These are phyloP conservation scores for Galagoides demidoff DNA, from an alignment of 2,797 vertebrate genomes.

Conservation along the genomic window DNA sequence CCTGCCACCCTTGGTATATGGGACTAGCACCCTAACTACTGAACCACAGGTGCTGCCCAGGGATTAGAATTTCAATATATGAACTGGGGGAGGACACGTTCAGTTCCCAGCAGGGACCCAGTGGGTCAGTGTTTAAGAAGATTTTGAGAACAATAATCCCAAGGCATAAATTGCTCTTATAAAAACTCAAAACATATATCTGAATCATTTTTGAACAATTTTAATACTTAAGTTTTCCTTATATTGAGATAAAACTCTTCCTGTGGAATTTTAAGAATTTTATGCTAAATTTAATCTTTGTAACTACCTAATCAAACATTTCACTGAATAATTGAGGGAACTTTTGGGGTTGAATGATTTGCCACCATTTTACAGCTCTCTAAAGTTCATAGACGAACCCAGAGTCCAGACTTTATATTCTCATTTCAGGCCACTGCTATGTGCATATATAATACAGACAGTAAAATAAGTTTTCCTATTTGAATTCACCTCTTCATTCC, in stretches of 20 bases:
- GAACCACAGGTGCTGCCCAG: no score
- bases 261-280: not conserved
- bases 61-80: not conserved
- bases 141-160: not conserved
- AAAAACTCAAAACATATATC: not conserved
- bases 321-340: not conserved
- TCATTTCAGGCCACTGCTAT: not conserved
- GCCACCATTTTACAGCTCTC: not conserved
- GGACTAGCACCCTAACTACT: no score
- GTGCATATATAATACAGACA: not conserved
- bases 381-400: not conserved
- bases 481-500: not conserved
- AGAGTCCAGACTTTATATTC: not conserved
- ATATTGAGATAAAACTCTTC: not conserved
- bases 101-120: not conserved
- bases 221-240: not conserved
- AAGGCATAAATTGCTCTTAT: not conserved
- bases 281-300: not conserved
- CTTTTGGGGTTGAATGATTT: not conserved
- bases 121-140: not conserved
- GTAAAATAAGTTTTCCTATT: constrained; percentile 7
- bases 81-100: not conserved
- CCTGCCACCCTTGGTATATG: no score
- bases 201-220: not conserved
- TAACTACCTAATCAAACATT: not conserved